A percentile compares a stretch with the other conserved stretches of the same genome.
Conservation (phyloP, 2,113 vertebrate genomes). For the Felis catus region F.catus_Fca126_mat1.0 CM031414.1:48586001-48586500, state of each 20-base stretch:
- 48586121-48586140: neutral
- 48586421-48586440: too few species aligned
- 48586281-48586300: neutral
- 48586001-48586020: neutral
- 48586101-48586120: neutral
- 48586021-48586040: neutral
- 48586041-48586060: neutral
- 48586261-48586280: neutral
- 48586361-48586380: too few species aligned
- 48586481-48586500: neutral
- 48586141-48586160: neutral
- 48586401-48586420: too few species aligned
- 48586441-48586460: too few species aligned
- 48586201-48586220: neutral
- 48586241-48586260: neutral
- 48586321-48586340: neutral
- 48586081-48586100: neutral
- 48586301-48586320: neutral
- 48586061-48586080: neutral
- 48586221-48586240: neutral
- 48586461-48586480: neutral
- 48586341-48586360: neutral
- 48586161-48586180: neutral
- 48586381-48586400: neutral
- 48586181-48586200: neutral